A percentile compares a stretch with the other conserved stretches of the same genome.
Conservation (phyloP, 2,113 vertebrate species). For the Agelaius phoeniceus region DNA sequence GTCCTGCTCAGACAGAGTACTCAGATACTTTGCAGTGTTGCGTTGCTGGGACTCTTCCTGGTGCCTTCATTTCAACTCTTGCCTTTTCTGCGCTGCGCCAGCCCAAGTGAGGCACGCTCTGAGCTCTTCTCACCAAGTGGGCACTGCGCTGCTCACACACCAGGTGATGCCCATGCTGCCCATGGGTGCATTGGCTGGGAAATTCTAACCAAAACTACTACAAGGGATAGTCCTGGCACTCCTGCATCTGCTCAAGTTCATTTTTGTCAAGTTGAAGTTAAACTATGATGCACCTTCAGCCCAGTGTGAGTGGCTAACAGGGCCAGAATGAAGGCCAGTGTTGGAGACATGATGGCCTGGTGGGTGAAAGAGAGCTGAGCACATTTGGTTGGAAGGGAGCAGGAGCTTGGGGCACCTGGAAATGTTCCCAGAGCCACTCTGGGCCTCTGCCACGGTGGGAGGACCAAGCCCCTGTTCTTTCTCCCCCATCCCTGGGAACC, state of each 20-base stretch:
- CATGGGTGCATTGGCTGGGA: not conserved
- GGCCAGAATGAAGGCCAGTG: not conserved
- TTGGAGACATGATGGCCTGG: not conserved
- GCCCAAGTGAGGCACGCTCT: not conserved
- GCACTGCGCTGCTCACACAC: not conserved
- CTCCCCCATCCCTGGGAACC: too few relatives aligned
- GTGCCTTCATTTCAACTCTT: not conserved
- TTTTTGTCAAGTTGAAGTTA: not conserved
- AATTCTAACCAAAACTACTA: not conserved
- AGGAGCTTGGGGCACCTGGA: not conserved
- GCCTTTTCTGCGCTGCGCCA: fast-evolving
- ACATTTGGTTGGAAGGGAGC: not conserved
- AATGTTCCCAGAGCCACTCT: not conserved
- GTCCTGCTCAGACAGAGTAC: not conserved
- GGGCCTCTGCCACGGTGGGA: not conserved
- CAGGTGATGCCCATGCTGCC: not conserved
- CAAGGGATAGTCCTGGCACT: not conserved
- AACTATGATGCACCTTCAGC: too few relatives aligned
- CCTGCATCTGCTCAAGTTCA: not conserved
- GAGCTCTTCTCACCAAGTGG: not conserved
- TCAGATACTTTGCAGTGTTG: not conserved
- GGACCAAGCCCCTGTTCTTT: too few relatives aligned
- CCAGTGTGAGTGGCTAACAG: not conserved
- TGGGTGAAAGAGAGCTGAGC: not conserved
- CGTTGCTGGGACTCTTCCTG: not conserved